Base-by-base conservation (phyloP, 2,888 invertebrate species). In the Leptodirus hochenwartii region DNA sequence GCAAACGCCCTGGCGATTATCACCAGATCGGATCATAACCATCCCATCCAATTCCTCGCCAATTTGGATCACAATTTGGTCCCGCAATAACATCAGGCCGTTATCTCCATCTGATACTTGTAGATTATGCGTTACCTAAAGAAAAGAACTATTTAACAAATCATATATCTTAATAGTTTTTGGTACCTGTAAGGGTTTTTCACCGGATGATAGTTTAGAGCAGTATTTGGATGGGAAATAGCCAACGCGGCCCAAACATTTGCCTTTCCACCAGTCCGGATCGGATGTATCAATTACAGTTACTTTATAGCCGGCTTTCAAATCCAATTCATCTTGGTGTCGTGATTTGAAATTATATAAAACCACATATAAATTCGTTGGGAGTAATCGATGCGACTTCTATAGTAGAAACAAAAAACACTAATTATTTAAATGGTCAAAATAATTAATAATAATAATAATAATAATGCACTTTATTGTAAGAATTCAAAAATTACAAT, bases 261-360 rank as follows among this genome's bases (percentile, higher is more conserved):
- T 90, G 26, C 91, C 93, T 60, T 88, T 87, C 91, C 91, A 93
- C 93, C 91, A 93, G 49, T 91, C 90, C 8, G 82, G 80, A 56
- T 93, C 91, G 0, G 88, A 76, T 25, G 85, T 88, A 51, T 93
- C 93, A 41, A 87, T 84, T 33, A 91, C 88, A 8, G 84, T 88
- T 30, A 93, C 81, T 55, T 78, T 71, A 58, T 82, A 82, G 3
- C 88, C 88, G 13, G 87, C 85, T 61, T 88, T 90, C 17, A 95
- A 64, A 51, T 93, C 91, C 44, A 93, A 59, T 52, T 93, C 93
- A 51, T 91, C 93, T 31, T 80, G 78, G 56, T 91, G 91, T 33
- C 91, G 70, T 1, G 88, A 84, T 49, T 87, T 84, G 57, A 93
- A 93, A 60, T 91, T 88, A 63, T 91, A 93, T 24, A 93, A 64